Conservation (phyloP, 2,797 vertebrate species). For the Lithobates pipiens region DNA sequence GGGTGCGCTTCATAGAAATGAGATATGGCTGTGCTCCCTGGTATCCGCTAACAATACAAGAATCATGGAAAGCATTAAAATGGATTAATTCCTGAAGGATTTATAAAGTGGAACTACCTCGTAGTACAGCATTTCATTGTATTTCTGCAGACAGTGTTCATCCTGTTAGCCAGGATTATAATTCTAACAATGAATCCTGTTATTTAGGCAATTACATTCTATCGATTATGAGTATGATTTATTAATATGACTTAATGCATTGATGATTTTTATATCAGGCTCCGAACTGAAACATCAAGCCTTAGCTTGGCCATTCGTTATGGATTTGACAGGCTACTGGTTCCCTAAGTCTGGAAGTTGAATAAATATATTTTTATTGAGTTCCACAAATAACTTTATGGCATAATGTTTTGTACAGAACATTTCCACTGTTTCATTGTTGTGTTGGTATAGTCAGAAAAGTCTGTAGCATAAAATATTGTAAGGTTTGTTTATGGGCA, state of each 20-base stretch:
- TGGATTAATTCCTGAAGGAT: constrained; percentile 60
- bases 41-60: constrained; percentile 50
- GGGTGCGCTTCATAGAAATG: constrained; percentile 14
- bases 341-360: constrained; percentile 11
- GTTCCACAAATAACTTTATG: constrained; percentile 7
- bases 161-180: constrained; percentile 12
- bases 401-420: constrained; percentile 16
- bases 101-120: constrained; percentile 53
- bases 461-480: neutral
- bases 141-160: constrained; percentile 46
- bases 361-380: constrained; percentile 33
- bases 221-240: constrained; percentile 54
- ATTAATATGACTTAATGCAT: constrained; percentile 55
- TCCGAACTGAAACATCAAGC: constrained; percentile 25
- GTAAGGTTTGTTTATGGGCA: neutral
- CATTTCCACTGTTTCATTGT: neutral
- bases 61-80: constrained; percentile 54
- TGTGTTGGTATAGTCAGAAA: neutral
- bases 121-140: constrained; percentile 38
- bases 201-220: constrained; percentile 51
- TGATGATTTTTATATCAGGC: constrained; percentile 49
- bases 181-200: constrained; percentile 47
- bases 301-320: constrained; percentile 15
- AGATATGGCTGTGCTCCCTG: constrained; percentile 9
- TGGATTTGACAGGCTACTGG: constrained; percentile 13